Evolutionary conservation across 53 echinoderm and acorn worm species (phyloP).

Genomic region (Zoroaster sp.): DNA sequence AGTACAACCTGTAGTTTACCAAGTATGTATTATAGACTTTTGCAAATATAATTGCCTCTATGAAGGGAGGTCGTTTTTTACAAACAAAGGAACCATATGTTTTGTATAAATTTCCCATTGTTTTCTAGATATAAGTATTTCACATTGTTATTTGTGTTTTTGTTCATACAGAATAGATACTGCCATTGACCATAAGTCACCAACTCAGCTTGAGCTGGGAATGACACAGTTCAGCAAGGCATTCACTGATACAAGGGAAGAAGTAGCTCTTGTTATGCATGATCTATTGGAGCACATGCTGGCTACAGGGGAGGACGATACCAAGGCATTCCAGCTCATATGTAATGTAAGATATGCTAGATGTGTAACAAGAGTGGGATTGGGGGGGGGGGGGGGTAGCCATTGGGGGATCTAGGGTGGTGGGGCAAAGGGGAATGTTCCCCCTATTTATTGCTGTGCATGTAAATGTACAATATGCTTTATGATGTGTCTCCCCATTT

Average conservation of each 20-base stretch:
- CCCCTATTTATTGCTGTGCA: too few relatives aligned
- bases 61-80: too few relatives aligned
- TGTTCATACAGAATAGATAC: slow-evolving; percentile 20
- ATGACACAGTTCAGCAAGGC: not conserved
- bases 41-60: too few relatives aligned
- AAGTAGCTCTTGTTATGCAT: slow-evolving; percentile 66
- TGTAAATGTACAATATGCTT: too few relatives aligned
- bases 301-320: slow-evolving; percentile 85
- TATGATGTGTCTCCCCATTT: too few relatives aligned
- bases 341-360: slow-evolving; percentile 49
- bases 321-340: slow-evolving; percentile 75
- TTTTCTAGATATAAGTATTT: not conserved
- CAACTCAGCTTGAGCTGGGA: slow-evolving; percentile 18
- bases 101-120: too few relatives aligned
- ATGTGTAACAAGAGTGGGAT: too few relatives aligned
- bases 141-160: not conserved
- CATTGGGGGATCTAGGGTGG: too few relatives aligned
- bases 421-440: too few relatives aligned
- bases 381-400: too few relatives aligned
- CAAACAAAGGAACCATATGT: too few relatives aligned
- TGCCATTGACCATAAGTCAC: not conserved
- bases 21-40: too few relatives aligned
- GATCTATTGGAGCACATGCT: slow-evolving; percentile 79
- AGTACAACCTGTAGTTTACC: slow-evolving; percentile 52
- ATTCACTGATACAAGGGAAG: slow-evolving; percentile 68